phyloP scores from a whole-genome alignment of 2,113 vertebrate species.

The Kryptolebias marmoratus region DNA sequence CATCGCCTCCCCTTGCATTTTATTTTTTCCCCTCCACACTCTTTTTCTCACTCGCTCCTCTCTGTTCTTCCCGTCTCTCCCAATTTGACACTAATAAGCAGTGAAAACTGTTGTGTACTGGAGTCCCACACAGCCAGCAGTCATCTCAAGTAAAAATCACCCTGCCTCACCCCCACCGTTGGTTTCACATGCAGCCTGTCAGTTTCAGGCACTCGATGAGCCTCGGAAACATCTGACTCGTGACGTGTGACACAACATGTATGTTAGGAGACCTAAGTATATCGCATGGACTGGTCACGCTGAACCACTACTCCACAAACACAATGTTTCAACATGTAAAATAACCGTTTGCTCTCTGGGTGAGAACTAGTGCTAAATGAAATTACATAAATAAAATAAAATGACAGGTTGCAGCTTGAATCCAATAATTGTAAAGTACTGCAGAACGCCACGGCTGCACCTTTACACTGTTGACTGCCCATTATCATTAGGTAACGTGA shows the following conservation, averaged over 20 bases:
- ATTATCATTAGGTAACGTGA: no score
- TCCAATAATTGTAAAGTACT: no score
- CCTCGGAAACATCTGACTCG: conserved; percentile 3
- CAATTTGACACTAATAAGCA: conserved; percentile 61
- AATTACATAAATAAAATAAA: no score
- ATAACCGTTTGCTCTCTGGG: neutral
- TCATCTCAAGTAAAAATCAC: conserved; percentile 57
- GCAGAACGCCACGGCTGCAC: no score
- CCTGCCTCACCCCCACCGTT: conserved; percentile 8
- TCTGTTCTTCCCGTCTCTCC: conserved; percentile 15
- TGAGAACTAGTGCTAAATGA: neutral
- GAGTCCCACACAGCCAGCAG: conserved; percentile 44
- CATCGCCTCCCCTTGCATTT: neutral
- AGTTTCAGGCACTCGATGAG: conserved; percentile 8
- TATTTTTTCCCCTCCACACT: neutral
- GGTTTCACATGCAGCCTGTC: conserved; percentile 45
- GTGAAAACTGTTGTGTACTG: conserved; percentile 49
- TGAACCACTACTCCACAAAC: neutral
- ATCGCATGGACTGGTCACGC: neutral
- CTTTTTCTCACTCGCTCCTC: conserved; percentile 12
- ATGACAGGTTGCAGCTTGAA: no score
- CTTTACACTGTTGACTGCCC: no score
- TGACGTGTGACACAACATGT: conserved; percentile 10
- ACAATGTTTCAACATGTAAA: neutral
- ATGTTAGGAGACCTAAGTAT: neutral